Conservation (phyloP, 2,797 vertebrate genomes). For the Eremophila alpestris region DNA sequence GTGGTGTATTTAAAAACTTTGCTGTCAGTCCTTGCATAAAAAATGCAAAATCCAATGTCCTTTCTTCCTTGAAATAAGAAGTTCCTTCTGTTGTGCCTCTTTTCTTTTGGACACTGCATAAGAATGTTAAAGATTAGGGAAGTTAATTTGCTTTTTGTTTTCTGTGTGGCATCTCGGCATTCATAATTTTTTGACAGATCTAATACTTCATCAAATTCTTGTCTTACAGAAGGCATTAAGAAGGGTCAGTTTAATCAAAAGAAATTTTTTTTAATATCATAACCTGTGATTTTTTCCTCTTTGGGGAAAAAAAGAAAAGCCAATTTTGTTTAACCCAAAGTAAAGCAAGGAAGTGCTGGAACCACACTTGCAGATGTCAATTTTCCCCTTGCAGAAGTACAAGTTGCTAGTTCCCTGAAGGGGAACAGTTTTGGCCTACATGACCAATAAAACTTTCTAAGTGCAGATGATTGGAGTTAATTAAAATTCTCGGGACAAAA, state of each 20-base stretch:
- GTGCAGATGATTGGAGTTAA: neutral
- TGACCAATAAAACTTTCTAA: neutral
- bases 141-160: neutral
- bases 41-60: neutral
- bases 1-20: neutral
- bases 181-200: neutral
- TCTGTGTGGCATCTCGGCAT: neutral
- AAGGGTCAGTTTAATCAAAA: neutral
- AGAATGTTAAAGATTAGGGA: neutral
- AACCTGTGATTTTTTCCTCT: neutral
- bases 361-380: neutral
- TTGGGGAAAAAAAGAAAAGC: neutral
- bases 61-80: neutral
- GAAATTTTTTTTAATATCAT: neutral
- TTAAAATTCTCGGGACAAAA: neutral
- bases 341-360: neutral
- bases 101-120: neutral
- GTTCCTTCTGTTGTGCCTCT: neutral
- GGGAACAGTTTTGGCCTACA: neutral
- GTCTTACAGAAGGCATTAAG: neutral
- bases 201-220: neutral
- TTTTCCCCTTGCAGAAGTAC: neutral
- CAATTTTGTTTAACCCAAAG: neutral
- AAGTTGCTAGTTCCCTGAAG: neutral
- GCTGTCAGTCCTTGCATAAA: neutral